Base-by-base conservation (phyloP, 2,113 vertebrate species). In the Neolamprologus falcicula region DNA sequence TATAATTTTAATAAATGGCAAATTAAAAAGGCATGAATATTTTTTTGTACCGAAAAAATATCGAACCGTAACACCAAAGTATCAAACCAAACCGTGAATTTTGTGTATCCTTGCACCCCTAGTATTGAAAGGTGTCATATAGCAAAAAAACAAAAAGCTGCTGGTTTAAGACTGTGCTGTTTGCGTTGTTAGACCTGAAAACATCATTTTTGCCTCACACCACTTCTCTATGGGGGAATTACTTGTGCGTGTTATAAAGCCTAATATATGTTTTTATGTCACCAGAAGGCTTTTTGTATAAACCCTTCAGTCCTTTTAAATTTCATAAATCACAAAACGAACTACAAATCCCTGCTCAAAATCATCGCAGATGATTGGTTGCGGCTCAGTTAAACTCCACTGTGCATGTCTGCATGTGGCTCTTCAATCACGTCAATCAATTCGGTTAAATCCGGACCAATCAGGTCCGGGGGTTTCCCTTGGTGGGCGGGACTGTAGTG, bases 401-500 rank as follows among this genome's bases (percentile, higher is more conserved):
- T n/a, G 35, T 73, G 3, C 50, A 3, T 4, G 5, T 24, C 40
- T 89, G 6, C 54, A n/a, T 21, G 2, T 93, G 92, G 95, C 28
- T 28, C 1, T 1, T 0, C 1, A 0, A 2, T 1, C 50, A 73
- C 55, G 87, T 84, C 93, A 88, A 85, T 94, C 92, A 94, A 59
- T 13, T 63, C 1, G 0, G 7, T 3, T 11, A 8, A 5, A 6
- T 45, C 4, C 40, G 4, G 57, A 37, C 94, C 95, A 95, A 94
- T 95, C 80, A 73, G 16, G 12, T 50, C 1, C 4, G 3, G 57
- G 3, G 9, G 42, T 59, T 19, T 10, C 3, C 13, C 3, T 2
- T 1, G 5, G 24, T 87, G 89, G 96, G 96, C 89, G 95, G 94
- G 90, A 47, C 40, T 50, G 7, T 13, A 5, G 9, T 11, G 7